Evolutionary conservation across 2,888 invertebrate species (phyloP).

Genomic region (Tanypteryx hageni): DNA sequence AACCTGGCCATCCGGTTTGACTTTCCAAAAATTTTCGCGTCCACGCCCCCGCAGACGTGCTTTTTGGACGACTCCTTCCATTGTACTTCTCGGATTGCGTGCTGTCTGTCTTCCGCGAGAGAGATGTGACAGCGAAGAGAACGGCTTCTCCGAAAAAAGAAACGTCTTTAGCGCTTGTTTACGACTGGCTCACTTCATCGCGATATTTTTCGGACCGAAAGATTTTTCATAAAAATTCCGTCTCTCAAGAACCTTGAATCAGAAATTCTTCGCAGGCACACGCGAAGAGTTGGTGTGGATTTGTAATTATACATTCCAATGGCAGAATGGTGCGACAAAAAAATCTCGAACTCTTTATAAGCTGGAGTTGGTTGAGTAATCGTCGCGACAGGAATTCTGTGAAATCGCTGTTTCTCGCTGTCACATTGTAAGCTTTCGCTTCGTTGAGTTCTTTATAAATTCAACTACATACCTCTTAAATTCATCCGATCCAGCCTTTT

Average conservation of each 20-base stretch:
- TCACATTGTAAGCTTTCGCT: too few relatives aligned
- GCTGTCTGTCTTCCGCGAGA: not conserved
- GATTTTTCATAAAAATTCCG: not conserved
- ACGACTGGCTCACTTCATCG: not conserved
- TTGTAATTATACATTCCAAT: not conserved
- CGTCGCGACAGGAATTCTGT: too few relatives aligned
- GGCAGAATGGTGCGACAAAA: not conserved
- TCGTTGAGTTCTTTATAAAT: too few relatives aligned
- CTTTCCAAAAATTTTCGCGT: not conserved
- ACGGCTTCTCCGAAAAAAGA: not conserved
- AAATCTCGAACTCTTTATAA: too few relatives aligned
- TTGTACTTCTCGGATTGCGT: not conserved
- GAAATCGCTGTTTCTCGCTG: too few relatives aligned
- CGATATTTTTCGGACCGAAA: not conserved
- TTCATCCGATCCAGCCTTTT: too few relatives aligned
- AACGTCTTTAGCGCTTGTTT: constrained; percentile 9
- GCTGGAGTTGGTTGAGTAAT: too few relatives aligned
- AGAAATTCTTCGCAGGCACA: not conserved
- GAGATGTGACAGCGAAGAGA: not conserved
- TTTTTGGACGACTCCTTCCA: not conserved
- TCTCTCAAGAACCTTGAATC: not conserved
- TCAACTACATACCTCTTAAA: too few relatives aligned
- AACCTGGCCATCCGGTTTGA: too few relatives aligned
- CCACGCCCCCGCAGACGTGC: not conserved
- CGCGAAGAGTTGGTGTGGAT: not conserved